A percentile compares a stretch with the other conserved stretches of the same genome.
Conservation (phyloP, 2,797 vertebrate genomes). For the Sarcoramphus papa region DNA sequence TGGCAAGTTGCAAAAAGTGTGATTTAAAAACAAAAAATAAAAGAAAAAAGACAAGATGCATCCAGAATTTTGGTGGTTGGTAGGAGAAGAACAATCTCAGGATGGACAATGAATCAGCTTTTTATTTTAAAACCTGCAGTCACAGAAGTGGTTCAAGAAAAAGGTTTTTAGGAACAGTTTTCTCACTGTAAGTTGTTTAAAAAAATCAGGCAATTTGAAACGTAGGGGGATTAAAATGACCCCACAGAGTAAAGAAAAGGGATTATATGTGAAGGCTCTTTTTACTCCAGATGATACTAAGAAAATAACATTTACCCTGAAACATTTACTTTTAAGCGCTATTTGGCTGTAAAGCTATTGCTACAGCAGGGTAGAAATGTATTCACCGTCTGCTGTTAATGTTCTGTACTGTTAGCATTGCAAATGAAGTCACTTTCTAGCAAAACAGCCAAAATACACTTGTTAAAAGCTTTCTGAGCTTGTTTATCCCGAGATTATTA, state of each 20-base stretch:
- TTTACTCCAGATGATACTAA: neutral
- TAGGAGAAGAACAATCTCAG: neutral
- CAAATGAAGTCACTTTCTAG: neutral
- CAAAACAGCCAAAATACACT: neutral
- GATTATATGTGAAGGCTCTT: neutral
- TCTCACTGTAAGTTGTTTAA: neutral
- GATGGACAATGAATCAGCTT: neutral
- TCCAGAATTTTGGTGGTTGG: neutral
- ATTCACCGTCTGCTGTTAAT: neutral
- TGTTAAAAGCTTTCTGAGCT: neutral
- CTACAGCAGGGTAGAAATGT: neutral
- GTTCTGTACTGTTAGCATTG: neutral
- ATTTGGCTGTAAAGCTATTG: neutral
- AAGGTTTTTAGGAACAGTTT: neutral
- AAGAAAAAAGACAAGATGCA: neutral
- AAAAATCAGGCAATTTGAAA: neutral
- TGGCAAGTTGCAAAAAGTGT: accelerated
- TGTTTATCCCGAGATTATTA: neutral
- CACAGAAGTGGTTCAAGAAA: neutral
- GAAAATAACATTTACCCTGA: neutral
- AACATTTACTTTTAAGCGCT: neutral
- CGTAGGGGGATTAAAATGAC: neutral
- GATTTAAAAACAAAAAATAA: neutral
- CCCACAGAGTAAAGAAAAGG: neutral
- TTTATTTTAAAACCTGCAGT: neutral